phyloP scores from a whole-genome alignment of 2,888 invertebrate genomes.

The Nomada ferruginata region DNA sequence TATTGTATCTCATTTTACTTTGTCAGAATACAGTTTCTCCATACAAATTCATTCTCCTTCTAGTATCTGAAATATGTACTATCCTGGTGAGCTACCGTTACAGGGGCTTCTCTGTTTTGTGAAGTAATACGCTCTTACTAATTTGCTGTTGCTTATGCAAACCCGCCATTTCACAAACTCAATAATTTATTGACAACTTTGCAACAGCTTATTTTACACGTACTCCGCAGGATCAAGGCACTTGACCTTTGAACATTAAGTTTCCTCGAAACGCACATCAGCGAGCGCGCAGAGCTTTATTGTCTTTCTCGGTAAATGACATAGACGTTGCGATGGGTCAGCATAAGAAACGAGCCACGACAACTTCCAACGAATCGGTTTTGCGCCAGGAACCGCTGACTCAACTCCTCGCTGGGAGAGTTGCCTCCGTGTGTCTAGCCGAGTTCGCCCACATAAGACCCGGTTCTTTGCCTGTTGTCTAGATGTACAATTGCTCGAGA shows the following conservation, averaged over 20 bases:
- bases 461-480: slow-evolving; percentile 59
- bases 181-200: too few species aligned
- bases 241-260: background rate
- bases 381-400: slow-evolving; percentile 69
- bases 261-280: background rate
- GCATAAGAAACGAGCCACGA: slow-evolving; percentile 14
- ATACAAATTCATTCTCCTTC: too few species aligned
- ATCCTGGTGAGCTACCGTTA: too few species aligned
- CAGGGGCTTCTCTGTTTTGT: too few species aligned
- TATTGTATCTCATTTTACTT: too few species aligned
- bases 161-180: too few species aligned
- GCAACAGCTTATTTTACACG: too few species aligned
- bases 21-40: too few species aligned
- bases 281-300: background rate
- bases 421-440: slow-evolving; percentile 70
- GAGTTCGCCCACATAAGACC: slow-evolving; percentile 72
- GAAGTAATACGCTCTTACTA: too few species aligned
- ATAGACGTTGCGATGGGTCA: slow-evolving; percentile 30
- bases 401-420: slow-evolving; percentile 64
- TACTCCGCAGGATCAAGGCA: too few species aligned
- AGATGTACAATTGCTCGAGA: slow-evolving; percentile 69
- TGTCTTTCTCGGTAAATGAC: slow-evolving; percentile 23
- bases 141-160: too few species aligned
- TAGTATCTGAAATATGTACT: too few species aligned
- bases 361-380: slow-evolving; percentile 46